Conservation (phyloP, 2,113 vertebrate genomes). For the Etheostoma spectabile region DNA sequence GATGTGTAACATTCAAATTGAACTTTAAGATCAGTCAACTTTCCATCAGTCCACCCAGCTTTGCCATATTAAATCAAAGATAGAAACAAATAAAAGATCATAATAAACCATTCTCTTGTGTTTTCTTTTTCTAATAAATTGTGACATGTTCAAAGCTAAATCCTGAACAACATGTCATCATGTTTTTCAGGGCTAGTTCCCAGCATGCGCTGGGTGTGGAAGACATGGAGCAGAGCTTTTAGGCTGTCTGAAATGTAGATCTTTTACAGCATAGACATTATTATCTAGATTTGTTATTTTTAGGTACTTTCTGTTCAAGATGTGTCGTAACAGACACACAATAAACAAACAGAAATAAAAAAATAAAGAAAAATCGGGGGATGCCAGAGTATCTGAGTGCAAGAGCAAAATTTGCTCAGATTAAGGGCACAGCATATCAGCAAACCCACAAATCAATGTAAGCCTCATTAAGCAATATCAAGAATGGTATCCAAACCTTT, state of each 20-base stretch:
- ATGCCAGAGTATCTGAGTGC: too few relatives aligned
- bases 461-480: too few relatives aligned
- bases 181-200: background rate
- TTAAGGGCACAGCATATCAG: too few relatives aligned
- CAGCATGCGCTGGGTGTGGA: background rate
- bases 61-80: slow-evolving; percentile 71
- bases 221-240: background rate
- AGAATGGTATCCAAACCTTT: too few relatives aligned
- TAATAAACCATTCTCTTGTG: slow-evolving; percentile 48
- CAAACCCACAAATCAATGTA: too few relatives aligned
- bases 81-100: slow-evolving; percentile 72
- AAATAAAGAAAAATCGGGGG: too few relatives aligned
- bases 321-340: too few relatives aligned
- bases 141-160: background rate
- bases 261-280: background rate
- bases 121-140: background rate
- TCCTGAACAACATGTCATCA: background rate
- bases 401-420: too few relatives aligned
- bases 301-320: too few relatives aligned
- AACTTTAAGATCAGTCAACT: slow-evolving; percentile 23
- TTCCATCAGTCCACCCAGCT: slow-evolving; percentile 61
- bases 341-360: too few relatives aligned
- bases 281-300: background rate
- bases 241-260: background rate
- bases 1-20: slow-evolving; percentile 48